Evolutionary conservation across 1,140 invertebrate genomes (phyloP), one percentile per base, ranked within the genome.

Genomic region (Cheumatopsyche charites): DNA sequence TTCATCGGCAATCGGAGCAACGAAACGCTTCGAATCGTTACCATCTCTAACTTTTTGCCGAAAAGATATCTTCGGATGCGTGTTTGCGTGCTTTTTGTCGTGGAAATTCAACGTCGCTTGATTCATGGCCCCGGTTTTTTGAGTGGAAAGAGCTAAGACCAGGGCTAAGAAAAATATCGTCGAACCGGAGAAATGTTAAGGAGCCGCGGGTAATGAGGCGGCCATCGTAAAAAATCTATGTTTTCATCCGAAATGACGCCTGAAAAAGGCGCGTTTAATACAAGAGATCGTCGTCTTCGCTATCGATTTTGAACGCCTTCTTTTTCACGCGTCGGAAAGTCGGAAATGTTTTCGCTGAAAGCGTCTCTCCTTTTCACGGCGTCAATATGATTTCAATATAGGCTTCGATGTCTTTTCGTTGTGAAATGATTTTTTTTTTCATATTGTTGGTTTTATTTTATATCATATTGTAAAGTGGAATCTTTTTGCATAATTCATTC

Each of bases 151-250:
- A 15, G 12, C 19, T n/a, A n/a, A n/a, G n/a, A n/a, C n/a, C n/a
- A 25, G 52, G 6, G 13, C 62, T 29, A 6, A 19, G 43, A 41
- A 17, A 63, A 63, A 63, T 63, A 63, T 63, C 29, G 29, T 29
- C 5, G 21, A 47, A 66, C 23, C 15, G 41, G 43, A 43, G 43
- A 66, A 66, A 66, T 66, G 42, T 66, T 47, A 47, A 47, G 21
- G 63, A 66, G 41, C 21, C 43, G 42, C 42, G 63, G 63, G 63
- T 66, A 66, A 66, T 66, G 63, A 66, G 43, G 63, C 63, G 63
- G 12, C n/a, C 42, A 45, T 47, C 63, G 63, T 66, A 66, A 66
- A 66, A 66, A 66, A 66, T 66, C 42, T 47, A 23, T 66, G 63
- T 66, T 47, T 66, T 47, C 23, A 66, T 15, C 15, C 36, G 43